These are phyloP conservation scores for Enteromius thamalakanensis DNA, from an alignment of 2,797 vertebrate genomes.

Conservation along the genomic window DNA sequence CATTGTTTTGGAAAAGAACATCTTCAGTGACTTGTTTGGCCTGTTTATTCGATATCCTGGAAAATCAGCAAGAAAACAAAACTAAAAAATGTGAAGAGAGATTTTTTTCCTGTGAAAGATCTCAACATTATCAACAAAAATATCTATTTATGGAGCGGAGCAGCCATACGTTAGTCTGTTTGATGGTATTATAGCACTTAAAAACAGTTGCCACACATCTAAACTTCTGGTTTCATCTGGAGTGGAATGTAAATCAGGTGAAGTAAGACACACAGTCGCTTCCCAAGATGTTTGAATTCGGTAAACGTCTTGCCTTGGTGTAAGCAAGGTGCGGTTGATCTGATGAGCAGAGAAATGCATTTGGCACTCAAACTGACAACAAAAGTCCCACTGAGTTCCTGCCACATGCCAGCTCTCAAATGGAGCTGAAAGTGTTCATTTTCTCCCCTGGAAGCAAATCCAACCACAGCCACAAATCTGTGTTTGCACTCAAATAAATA, in stretches of 20 bases:
- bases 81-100: not conserved
- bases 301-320: not conserved
- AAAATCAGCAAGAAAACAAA: not conserved
- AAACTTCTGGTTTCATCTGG: not conserved
- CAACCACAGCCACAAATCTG: constrained; percentile 40
- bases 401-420: constrained; percentile 46
- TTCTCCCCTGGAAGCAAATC: constrained; percentile 50
- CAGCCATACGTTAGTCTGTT: not conserved
- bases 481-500: constrained; percentile 48
- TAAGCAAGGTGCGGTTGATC: constrained; percentile 23
- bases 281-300: not conserved
- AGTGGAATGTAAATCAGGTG: constrained; percentile 7
- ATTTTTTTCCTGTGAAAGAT: not conserved
- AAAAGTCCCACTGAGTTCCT: constrained; percentile 45
- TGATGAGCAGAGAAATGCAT: constrained; percentile 43
- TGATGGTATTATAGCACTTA: not conserved
- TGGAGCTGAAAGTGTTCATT: constrained; percentile 45
- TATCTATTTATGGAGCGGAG: not conserved
- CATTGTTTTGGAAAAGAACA: not conserved
- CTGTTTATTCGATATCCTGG: not conserved
- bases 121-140: not conserved
- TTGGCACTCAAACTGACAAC: constrained; percentile 49
- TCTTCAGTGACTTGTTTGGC: not conserved
- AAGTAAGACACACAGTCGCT: not conserved
- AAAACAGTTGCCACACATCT: constrained; percentile 6